Evolutionary conservation across 2,888 invertebrate genomes (phyloP), one percentile per base, ranked within the genome.

Genomic region (Synanthedon tipuliformis): DNA sequence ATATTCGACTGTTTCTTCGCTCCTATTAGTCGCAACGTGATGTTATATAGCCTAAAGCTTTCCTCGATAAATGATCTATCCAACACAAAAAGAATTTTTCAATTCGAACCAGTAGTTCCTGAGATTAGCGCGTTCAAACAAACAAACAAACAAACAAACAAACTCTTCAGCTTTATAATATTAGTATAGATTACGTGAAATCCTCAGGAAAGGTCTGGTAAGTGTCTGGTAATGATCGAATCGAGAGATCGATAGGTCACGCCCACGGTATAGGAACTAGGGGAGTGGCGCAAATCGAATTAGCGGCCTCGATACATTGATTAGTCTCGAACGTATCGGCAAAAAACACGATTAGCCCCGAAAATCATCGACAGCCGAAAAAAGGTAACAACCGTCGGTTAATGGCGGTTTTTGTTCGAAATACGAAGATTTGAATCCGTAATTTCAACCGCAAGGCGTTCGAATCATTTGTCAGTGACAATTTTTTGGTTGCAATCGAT

Each of bases 381-480:
- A 86, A 86, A 82, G 71, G 74, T 75, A 82, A 82, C 81, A 76
- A 77, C 79, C 75, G 72, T 66, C 74, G 63, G 78, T 81, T 87
- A 86, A 87, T 86, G 85, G 82, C 71, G 76, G 81, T 87, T 87
- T 86, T 87, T 87, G 84, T 86, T 81, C 75, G 68, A 78, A 84
- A 80, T 77, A 78, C 78, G 75, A 86, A 84, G 83, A 85, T 87
- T 86, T 84, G 87, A 85, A 85, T 86, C 79, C 85, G 85, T 86
- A 83, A 86, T 86, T 86, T 77, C 75, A 75, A 85, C 86, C 86
- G 75, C 87, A 83, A 85, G 82, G 76, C 84, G 80, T 84, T 82
- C 79, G 82, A 82, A 85, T 85, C 87, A 87, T 87, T 87, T 85
- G 87, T 87, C 86, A 86, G 84, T 87, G 87, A 87, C 87, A 86